Conservation (phyloP, 2,797 vertebrate genomes). For the Morelia viridis region DNA sequence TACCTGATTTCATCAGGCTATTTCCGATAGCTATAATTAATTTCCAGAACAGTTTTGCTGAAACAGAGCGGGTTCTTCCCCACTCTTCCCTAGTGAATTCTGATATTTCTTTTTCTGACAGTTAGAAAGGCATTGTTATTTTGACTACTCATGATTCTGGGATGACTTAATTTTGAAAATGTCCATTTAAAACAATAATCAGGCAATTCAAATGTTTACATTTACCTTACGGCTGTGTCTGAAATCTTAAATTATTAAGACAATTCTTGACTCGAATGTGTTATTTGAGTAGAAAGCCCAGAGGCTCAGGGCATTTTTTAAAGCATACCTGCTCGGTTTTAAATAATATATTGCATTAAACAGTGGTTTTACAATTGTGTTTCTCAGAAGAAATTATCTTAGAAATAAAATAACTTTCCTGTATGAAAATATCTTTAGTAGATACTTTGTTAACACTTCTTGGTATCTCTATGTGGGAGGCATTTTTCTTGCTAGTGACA, state of each 20-base stretch:
- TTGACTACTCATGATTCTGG: background rate
- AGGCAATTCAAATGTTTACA: slow-evolving; percentile 16
- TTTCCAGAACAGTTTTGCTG: background rate
- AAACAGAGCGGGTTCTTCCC: background rate
- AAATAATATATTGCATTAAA: background rate
- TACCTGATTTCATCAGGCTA: slow-evolving; percentile 10
- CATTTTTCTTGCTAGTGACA: background rate
- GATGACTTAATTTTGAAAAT: rapidly evolving
- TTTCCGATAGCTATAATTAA: background rate
- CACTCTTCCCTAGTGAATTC: background rate
- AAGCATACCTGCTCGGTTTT: background rate
- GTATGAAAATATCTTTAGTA: background rate
- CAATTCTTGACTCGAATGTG: background rate
- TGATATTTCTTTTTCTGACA: background rate
- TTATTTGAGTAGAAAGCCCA: background rate
- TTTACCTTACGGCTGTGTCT: background rate
- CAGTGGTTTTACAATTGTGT: background rate
- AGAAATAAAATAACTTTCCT: background rate
- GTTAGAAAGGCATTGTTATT: slow-evolving; percentile 4
- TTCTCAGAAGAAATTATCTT: background rate
- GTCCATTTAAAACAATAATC: slow-evolving; percentile 19
- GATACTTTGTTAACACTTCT: background rate
- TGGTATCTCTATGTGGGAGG: background rate
- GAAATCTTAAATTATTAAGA: background rate
- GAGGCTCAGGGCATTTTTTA: background rate